Evolutionary conservation across 2,888 invertebrate species (phyloP), one percentile per base, ranked within the genome.

Genomic region (Trichopoda pennipes): DNA sequence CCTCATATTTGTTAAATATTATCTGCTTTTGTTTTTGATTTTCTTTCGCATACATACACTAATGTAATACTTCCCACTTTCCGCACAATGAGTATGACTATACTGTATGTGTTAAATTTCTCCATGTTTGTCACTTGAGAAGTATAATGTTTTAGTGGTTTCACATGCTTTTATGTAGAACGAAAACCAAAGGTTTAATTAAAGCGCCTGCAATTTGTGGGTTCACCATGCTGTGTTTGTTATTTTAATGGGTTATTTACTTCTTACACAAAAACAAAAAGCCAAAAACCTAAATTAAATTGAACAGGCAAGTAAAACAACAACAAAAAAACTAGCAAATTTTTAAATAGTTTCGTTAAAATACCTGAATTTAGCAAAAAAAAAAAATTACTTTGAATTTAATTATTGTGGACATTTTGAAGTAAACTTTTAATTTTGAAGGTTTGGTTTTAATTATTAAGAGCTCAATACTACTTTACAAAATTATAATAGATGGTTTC

Each of bases 121-220:
- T 76, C 58, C 61, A 63, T 78, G 70, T 75, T 78, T 70, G 75
- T 74, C 74, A 82, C 78, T 75, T 63, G 75, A 55, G 74, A 66
- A 49, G 73, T 72, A 64, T 77, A 60, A 75, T 66, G 64, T 82
- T 77, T 70, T 75, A 66, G 70, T 66, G 81, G 81, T 78, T 82
- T 75, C 79, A 73, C 79, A 79, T 68, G 55, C 60, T 68, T 61
- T 79, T 73, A 55, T 73, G 55, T 68, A 61, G 51, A 73, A 73
- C 73, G 55, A 79, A 74, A 64, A 75, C 70, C 75, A 55, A 69
- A 74, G 53, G 66, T 68, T 79, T 79, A 82, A 79, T 82, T 82
- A 82, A 82, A 82, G 55, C 75, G 72, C 70, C 75, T 79, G 63
- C 82, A 82, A 68, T 82, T 82, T 82, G 79, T 72, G 82, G 82